phyloP scores from a whole-genome alignment of 2,888 invertebrate genomes.

The Megamerina dolium region DNA sequence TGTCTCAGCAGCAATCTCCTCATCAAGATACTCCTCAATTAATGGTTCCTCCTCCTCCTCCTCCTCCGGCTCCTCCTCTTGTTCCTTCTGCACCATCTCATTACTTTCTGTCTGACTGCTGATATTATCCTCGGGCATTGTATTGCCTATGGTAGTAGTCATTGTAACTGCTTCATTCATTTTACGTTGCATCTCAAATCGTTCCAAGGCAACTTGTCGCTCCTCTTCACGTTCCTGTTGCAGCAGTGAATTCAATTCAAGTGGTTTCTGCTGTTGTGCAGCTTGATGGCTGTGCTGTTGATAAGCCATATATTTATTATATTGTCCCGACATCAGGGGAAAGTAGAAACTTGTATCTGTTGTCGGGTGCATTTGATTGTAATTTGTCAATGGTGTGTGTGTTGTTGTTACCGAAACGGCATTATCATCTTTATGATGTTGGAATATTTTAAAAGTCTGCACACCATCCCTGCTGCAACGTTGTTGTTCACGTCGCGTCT shows the following conservation, averaged over 20 bases:
- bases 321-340: neutral
- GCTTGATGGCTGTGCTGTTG: constrained; percentile 11
- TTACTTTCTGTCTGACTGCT: neutral
- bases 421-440: constrained; percentile 13
- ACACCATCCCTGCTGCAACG: constrained; percentile 20
- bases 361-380: neutral
- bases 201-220: constrained; percentile 36
- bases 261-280: constrained; percentile 22
- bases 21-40: constrained; percentile 12
- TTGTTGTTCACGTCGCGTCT: constrained; percentile 40
- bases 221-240: constrained; percentile 42
- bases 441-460: constrained; percentile 29
- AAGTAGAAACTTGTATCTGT: neutral
- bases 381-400: neutral
- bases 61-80: neutral
- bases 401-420: too few species aligned
- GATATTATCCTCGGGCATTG: neutral
- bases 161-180: constrained; percentile 2
- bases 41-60: constrained; percentile 9
- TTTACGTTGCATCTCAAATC: constrained; percentile 25
- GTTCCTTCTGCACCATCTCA: neutral
- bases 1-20: constrained; percentile 5
- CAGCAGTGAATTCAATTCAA: constrained; percentile 36
- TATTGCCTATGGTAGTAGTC: neutral
- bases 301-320: neutral